Evolutionary conservation across 1,140 invertebrate species (phyloP), one percentile per base, ranked within the genome.

Genomic region (Triops cancriformis): DNA sequence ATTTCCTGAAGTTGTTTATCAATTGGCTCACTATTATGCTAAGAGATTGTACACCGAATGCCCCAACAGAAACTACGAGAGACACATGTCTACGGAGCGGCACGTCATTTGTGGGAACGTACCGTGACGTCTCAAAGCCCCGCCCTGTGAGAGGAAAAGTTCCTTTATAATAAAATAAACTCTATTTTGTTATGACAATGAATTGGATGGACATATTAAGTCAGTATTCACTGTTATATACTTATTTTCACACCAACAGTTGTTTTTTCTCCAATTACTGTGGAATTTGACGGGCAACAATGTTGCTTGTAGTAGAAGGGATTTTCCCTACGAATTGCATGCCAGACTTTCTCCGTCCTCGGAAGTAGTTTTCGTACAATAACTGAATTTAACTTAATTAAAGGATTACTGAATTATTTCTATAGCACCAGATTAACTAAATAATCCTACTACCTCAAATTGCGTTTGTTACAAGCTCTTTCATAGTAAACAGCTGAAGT

Each of bases 61-160:
- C n/a, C 6, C 51, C 51, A 64, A 18, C 14, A 64, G 51, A 64
- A 64, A 64, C 51, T 64, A 64, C 51, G 51, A 64, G 51, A 64
- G 51, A 64, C 51, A 64, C 51, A 64, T 64, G 51, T 64, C 51
- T 64, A 64, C 51, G 51, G 51, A 64, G 51, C 51, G 14, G 51
- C 51, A 64, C 51, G 51, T 64, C 51, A 64, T 64, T n/a, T 18
- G 51, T 23, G 51, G 51, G 51, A 64, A 64, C 23, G 51, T 23
- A 64, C 14, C 14, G 51, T 64, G 51, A 64, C 51, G 51, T 64
- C 14, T 3, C 0, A 10, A 23, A 64, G 51, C 14, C 18, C 14
- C 18, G 51, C 18, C 51, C 18, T 11, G 14, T 14, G 18, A 23
- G 51, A 2, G 51, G 51, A 64, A 64, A 64, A 64, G 6, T 64